These are phyloP conservation scores for Leptosomus discolor DNA, from an alignment of 2,113 vertebrate species.

Conservation along the genomic window DNA sequence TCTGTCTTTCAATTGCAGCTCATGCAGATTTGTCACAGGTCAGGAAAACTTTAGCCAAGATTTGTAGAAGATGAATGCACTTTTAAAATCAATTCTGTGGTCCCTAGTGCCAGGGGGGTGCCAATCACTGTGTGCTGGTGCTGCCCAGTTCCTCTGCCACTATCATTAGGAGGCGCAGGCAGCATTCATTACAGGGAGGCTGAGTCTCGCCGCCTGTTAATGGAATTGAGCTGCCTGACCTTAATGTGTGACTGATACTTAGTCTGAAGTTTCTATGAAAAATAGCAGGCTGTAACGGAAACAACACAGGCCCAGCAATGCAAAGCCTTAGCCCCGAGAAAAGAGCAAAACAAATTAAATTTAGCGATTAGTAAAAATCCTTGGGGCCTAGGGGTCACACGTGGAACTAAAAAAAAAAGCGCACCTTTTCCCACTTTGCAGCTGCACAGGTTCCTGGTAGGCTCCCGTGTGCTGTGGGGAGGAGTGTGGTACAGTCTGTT, in stretches of 20 bases:
- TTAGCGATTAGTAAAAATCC: not conserved
- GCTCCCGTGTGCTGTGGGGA: accelerated
- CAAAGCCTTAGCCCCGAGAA: not conserved
- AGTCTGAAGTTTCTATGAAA: slow-evolving; percentile 30
- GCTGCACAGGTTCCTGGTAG: not conserved
- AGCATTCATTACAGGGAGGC: slow-evolving; percentile 1
- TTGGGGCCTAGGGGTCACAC: not conserved
- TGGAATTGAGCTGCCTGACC: slow-evolving; percentile 36
- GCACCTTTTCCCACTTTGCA: not conserved
- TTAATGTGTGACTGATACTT: slow-evolving; percentile 40
- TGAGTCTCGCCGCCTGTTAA: not conserved
- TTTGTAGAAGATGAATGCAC: slow-evolving; percentile 36
- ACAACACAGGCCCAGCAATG: not conserved
- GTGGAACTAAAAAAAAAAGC: not conserved
- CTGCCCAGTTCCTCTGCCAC: not conserved
- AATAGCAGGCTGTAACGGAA: not conserved
- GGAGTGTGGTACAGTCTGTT: not conserved
- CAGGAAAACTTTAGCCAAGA: slow-evolving; percentile 7
- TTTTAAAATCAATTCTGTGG: slow-evolving; percentile 23
- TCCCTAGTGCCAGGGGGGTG: not conserved
- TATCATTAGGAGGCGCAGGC: not conserved
- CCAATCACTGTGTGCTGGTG: not conserved
- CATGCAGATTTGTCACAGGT: not conserved
- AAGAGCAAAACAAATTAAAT: not conserved
- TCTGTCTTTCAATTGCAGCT: not conserved